Conservation (phyloP, 2,113 vertebrate species). For the Gavia stellata region DNA sequence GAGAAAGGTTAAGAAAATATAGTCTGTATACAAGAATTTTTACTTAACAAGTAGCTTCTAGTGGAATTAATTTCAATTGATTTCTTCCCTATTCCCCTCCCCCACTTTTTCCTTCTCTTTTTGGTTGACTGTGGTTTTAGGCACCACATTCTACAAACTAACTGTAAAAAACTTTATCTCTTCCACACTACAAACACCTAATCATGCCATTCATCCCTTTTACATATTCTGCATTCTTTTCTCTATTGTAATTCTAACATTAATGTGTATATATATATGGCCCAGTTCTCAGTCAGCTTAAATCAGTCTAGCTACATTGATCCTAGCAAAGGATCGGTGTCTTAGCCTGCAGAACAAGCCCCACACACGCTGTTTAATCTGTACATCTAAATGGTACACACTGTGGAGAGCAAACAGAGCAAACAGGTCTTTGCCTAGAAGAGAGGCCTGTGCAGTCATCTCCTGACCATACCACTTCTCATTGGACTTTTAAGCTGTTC, state of each 20-base stretch:
- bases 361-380: not conserved
- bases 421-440: not conserved
- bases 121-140: not conserved
- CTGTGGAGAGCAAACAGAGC: not conserved
- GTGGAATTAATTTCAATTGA: not conserved
- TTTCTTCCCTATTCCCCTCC: not conserved
- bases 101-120: not conserved
- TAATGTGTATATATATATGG: not conserved
- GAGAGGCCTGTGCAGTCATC: not conserved
- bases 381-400: accelerated
- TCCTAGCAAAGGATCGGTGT: not conserved
- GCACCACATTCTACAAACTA: not conserved
- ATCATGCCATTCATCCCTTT: not conserved
- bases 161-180: not conserved
- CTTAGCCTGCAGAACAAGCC: not conserved
- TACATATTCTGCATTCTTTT: not conserved
- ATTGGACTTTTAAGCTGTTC: not conserved
- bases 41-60: not conserved
- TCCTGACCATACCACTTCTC: not conserved
- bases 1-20: not conserved
- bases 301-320: not conserved
- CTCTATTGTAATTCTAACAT: not conserved
- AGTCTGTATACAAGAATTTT: not conserved
- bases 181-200: not conserved
- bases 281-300: not conserved